Evolutionary conservation across 2,888 invertebrate species (phyloP), one percentile per base, ranked within the genome.

Genomic region (Drosophila putrida): DNA sequence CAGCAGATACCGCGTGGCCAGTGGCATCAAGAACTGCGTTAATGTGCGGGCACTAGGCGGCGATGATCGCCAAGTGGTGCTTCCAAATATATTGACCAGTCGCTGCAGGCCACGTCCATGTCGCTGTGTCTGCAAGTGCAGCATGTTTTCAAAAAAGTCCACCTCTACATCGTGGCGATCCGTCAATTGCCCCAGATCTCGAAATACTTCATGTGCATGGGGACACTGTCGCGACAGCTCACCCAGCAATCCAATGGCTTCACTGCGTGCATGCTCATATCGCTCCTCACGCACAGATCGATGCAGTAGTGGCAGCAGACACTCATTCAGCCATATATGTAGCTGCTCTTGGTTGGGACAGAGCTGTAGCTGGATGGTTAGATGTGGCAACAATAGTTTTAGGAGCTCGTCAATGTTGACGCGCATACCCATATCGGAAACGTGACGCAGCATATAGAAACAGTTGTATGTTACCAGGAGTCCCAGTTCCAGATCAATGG

Each of bases 131-230:
- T 99, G 97, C 47, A 97, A 92, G 93, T 99, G 98, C 28, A 95
- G 95, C 88, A 98, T 95, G 90, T 98, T 99, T 88, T 97, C 97
- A 90, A 98, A 99, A 94, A 99, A 98, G 92, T 99, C 98, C 0
- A 96, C 95, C 91, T 99, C 98, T 8, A 94, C 91, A 90, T 99
- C 98, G 94, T 84, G 78, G 2, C 67, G 61, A 87, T 96, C 95
- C 0, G 95, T 93, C 35, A 96, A 92, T 36, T 93, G 92, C n/a
- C 94, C 93, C 60, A 97, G 92, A 93, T 97, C 97, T 15, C 94
- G 93, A 1, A 97, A 92, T 0, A 97, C 94, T 2, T 95, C 94
- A 91, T 97, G 96, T 0, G 94, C 93, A 0, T 94, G 94, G 0
- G 95, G 93, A 90, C 96, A 96, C 90, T 96, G 95, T 76, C 96